Evolutionary conservation across 2,113 vertebrate genomes (phyloP), one percentile per base, ranked within the genome.

Genomic region (Hydrolagus affinis): DNA sequence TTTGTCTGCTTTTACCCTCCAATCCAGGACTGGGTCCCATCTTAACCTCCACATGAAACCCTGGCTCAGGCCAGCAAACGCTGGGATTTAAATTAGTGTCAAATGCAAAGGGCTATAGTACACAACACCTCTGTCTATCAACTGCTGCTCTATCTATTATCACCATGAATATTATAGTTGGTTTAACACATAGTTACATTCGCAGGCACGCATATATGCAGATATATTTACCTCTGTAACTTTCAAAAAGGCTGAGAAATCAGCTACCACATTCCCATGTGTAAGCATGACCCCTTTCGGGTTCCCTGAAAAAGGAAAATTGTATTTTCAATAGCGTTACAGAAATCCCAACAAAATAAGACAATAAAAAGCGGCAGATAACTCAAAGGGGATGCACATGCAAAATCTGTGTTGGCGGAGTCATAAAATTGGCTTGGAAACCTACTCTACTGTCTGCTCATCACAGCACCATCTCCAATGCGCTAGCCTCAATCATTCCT

Each of bases 261-360:
- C 97, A 0, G 98, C 97, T 60, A 99, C 96, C 87, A 99, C 96
- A 1, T 99, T 99, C 64, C 97, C 96, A 30, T 99, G 98, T 59
- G 95, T 98, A 87, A 99, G 94, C 98, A 99, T 99, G 25, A 96
- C 98, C 87, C 98, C 98, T 88, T 99, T 99, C 30, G 98, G 98
- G 89, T 96, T 96, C 88, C 98, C 98, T 99, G 91, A 30, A 90
- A n/a, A 80, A 86, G 66, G 68, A 15, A 89, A 85, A 57, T 86
- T 78, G 75, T 1, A 85, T 23, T 77, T 85, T 32, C 6, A 56
- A 25, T 15, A 23, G 28, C 6, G 6, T 1, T 15, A 64, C 25
- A 0, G 0, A 8, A 0, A 0, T 1, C 11, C 25, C 59, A 19
- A 1, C 68, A 85, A 4, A 86, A 32, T 83, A 66, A n/a, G 12